Evolutionary conservation across 1,140 invertebrate genomes (phyloP).

Genomic region (Aphis craccivora): DNA sequence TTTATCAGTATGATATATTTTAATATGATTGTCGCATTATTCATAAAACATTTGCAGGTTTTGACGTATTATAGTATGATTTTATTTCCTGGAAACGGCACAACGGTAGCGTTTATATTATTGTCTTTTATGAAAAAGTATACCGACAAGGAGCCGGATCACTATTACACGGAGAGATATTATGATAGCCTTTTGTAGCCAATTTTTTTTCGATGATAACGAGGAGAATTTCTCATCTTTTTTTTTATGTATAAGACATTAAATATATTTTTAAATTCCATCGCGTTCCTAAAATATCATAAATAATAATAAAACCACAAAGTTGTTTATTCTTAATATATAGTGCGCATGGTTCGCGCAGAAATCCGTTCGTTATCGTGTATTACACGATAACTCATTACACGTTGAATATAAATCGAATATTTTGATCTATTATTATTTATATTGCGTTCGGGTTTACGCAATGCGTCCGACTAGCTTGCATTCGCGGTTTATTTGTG

Average conservation of each 20-base stretch:
- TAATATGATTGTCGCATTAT: slow-evolving; percentile 12
- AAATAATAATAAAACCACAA: not conserved
- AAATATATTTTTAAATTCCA: slow-evolving; percentile 1
- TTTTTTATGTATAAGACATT: not conserved
- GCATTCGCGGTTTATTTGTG: not conserved
- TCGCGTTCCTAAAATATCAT: not conserved
- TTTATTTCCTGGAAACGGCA: not conserved
- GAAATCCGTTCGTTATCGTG: not conserved
- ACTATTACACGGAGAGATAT: not conserved
- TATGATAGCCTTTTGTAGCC: not conserved
- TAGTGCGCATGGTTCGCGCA: not conserved
- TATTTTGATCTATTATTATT: slow-evolving; percentile 14
- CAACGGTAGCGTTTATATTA: not conserved
- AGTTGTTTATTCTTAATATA: not conserved
- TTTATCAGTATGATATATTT: slow-evolving; percentile 11
- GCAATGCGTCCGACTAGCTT: not conserved
- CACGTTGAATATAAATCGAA: slow-evolving; percentile 11
- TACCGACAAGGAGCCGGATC: not conserved
- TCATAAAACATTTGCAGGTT: not conserved
- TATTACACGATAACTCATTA: not conserved
- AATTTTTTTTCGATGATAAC: not conserved
- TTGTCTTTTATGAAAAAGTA: not conserved
- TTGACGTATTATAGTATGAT: not conserved
- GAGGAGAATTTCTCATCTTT: not conserved
- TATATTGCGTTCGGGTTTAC: slow-evolving; percentile 2